phyloP scores from a whole-genome alignment of 2,888 invertebrate species.

The Nowickia ferox region DNA sequence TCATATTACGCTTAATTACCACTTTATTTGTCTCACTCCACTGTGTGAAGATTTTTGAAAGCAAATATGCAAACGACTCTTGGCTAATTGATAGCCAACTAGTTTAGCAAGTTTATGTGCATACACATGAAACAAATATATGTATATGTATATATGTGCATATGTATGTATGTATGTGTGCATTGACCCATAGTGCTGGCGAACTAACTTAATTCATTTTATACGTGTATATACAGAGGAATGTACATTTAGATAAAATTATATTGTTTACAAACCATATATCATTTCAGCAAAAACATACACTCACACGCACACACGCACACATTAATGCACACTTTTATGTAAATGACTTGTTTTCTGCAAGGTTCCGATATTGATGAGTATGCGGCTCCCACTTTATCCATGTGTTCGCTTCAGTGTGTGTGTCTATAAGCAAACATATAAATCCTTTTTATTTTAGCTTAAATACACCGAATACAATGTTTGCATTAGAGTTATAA shows the following conservation, averaged over 20 bases:
- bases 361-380: conserved; percentile 54
- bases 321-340: background rate
- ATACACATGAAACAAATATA: background rate
- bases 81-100: conserved; percentile 5
- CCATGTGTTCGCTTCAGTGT: background rate
- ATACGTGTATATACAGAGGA: background rate
- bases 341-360: conserved; percentile 23
- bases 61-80: background rate
- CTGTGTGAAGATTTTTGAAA: background rate
- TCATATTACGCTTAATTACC: too few species aligned
- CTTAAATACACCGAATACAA: conserved; percentile 35
- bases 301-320: background rate
- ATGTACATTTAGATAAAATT: conserved; percentile 52
- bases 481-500: conserved; percentile 49
- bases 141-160: background rate
- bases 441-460: conserved; percentile 35
- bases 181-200: background rate
- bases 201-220: conserved; percentile 14
- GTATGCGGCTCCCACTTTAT: conserved; percentile 13
- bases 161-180: background rate
- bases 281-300: conserved; percentile 33
- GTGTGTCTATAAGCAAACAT: background rate
- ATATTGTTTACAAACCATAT: conserved; percentile 62
- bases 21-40: background rate
- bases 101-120: background rate